Evolutionary conservation across 2,113 vertebrate genomes (phyloP).

Genomic region (Dunckerocampus dactyliophorus): DNA sequence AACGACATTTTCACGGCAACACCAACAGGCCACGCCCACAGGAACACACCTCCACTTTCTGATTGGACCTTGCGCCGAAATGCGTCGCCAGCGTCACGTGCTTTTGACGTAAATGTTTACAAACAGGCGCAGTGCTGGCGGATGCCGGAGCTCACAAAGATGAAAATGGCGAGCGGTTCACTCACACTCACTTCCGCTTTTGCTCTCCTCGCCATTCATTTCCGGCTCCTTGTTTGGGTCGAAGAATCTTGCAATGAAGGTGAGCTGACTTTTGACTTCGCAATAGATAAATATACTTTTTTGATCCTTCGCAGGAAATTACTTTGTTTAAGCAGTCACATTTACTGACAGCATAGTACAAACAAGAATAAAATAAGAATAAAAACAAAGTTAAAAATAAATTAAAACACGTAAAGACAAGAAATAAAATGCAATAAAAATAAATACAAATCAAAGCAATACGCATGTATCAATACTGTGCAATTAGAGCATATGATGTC

Average conservation of each 20-base stretch:
- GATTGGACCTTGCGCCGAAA: constrained; percentile 54
- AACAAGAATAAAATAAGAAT: too few species aligned
- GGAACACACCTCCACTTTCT: constrained; percentile 69
- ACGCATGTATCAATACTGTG: too few species aligned
- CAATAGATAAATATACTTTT: too few species aligned
- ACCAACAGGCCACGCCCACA: constrained; percentile 59
- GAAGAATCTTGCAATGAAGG: not conserved
- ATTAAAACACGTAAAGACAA: too few species aligned
- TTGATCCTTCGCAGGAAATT: too few species aligned
- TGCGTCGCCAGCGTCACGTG: constrained; percentile 65
- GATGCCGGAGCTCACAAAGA: not conserved
- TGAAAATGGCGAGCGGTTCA: not conserved
- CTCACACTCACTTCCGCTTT: constrained; percentile 9
- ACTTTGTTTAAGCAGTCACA: too few species aligned
- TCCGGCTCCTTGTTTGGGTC: not conserved
- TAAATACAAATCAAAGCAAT: too few species aligned
- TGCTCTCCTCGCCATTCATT: not conserved
- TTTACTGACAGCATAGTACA: too few species aligned
- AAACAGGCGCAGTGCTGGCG: constrained; percentile 53
- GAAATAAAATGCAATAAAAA: too few species aligned
- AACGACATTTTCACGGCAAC: constrained; percentile 70
- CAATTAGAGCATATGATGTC: too few species aligned
- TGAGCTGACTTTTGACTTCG: not conserved
- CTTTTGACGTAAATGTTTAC: constrained; percentile 75
- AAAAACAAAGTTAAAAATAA: too few species aligned